Evolutionary conservation across 2,888 invertebrate species (phyloP).

Genomic region (Spicauda simplicius): DNA sequence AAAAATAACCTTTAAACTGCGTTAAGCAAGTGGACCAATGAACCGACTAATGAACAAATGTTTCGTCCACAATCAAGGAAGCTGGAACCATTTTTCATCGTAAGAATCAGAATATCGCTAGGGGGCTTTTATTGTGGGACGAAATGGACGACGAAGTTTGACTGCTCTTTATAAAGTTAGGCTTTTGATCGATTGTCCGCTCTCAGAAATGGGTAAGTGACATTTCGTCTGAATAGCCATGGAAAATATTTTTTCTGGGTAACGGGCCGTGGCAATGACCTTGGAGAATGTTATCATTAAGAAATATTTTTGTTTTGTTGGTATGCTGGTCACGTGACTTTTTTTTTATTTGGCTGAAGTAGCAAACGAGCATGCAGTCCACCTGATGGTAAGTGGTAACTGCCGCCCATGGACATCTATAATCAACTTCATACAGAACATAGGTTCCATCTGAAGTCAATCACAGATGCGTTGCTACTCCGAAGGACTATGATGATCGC

Average conservation of each 20-base stretch:
- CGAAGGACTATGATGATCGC: too few relatives aligned
- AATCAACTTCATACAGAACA: too few relatives aligned
- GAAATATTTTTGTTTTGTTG: too few relatives aligned
- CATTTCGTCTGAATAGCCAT: constrained; percentile 19
- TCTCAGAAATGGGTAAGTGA: constrained; percentile 46
- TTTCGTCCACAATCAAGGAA: constrained; percentile 64
- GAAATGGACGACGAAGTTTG: constrained; percentile 57
- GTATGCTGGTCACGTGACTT: too few relatives aligned
- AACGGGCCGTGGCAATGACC: background rate
- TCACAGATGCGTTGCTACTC: too few relatives aligned
- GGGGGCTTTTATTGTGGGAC: constrained; percentile 64
- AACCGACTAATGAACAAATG: constrained; percentile 66
- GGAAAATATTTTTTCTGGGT: background rate
- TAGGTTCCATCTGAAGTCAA: too few relatives aligned
- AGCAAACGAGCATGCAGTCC: too few relatives aligned
- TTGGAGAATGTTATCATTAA: background rate
- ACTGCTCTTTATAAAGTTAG: constrained; percentile 60
- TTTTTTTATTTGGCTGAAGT: too few relatives aligned
- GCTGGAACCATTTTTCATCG: constrained; percentile 68
- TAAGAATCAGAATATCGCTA: constrained; percentile 60
- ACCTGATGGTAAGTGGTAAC: too few relatives aligned
- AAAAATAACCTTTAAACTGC: background rate
- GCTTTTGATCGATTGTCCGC: constrained; percentile 53
- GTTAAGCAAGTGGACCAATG: too few relatives aligned
- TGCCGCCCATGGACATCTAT: too few relatives aligned